A percentile compares a stretch with the other conserved stretches of the same genome.
Conservation (phyloP, 2,113 vertebrate genomes). For the Amazona vittata region DNA sequence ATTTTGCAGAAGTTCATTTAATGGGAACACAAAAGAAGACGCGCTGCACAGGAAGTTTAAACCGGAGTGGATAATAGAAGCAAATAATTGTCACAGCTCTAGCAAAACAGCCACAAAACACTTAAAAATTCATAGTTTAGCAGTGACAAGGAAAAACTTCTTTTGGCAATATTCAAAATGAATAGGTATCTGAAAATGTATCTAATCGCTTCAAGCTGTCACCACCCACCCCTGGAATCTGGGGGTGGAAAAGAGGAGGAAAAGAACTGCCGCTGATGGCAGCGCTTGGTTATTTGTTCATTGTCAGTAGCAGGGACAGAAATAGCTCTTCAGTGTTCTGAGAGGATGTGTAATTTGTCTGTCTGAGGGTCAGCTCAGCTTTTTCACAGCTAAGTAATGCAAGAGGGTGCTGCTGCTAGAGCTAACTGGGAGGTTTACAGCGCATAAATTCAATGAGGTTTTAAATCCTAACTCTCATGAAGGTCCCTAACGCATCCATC, state of each 20-base stretch:
- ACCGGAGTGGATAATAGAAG: not conserved
- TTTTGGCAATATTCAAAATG: not conserved
- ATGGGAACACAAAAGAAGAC: not conserved
- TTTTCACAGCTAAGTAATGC: not conserved
- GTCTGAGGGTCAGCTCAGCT: not conserved
- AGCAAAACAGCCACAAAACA: not conserved
- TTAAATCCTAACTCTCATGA: not conserved
- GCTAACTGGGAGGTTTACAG: not conserved
- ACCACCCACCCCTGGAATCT: slow-evolving; percentile 56
- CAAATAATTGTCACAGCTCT: not conserved
- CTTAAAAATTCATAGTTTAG: not conserved
- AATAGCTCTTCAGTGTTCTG: slow-evolving; percentile 1
- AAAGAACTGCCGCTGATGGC: slow-evolving; percentile 41
- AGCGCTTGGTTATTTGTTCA: slow-evolving; percentile 39
- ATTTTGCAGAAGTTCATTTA: not conserved
- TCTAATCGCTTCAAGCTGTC: slow-evolving; percentile 52
- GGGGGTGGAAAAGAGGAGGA: slow-evolving; percentile 52
- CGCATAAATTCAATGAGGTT: not conserved
- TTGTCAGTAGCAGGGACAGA: slow-evolving; percentile 26
- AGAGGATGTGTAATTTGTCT: not conserved
- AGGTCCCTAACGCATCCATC: not conserved
- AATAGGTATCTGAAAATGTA: slow-evolving; percentile 57
- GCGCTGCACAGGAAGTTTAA: not conserved
- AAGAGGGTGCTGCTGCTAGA: not conserved
- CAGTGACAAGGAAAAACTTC: not conserved